These are phyloP conservation scores for Scaptomyza montana DNA, from an alignment of 1,140 invertebrate species.

Conservation along the genomic window DNA sequence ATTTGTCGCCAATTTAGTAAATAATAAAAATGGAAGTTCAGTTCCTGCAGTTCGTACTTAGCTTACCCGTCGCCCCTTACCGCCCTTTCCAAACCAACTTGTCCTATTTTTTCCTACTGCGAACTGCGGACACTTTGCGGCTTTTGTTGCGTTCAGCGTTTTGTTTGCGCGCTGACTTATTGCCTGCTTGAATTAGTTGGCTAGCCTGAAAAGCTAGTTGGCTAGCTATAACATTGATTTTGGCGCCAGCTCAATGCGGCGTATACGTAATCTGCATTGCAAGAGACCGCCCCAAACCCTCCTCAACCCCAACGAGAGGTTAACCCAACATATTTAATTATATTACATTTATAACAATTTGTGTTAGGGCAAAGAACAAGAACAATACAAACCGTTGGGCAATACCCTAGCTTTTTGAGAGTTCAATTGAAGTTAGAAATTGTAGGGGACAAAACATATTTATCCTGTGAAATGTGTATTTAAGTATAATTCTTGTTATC, in stretches of 20 bases:
- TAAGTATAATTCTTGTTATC: no score
- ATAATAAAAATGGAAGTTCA: conserved; percentile 76
- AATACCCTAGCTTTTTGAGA: not conserved
- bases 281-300: not conserved
- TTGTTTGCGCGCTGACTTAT: conserved; percentile 71
- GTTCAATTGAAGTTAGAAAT: not conserved
- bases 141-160: conserved; percentile 62
- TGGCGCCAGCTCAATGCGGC: conserved; percentile 48
- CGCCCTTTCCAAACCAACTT: not conserved
- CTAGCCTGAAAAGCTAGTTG: conserved; percentile 24
- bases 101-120: conserved; percentile 24
- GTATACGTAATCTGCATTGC: conserved; percentile 75
- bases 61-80: conserved; percentile 17
- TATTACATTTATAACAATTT: conserved; percentile 83
- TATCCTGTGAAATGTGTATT: no score
- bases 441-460: no score
- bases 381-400: conserved; percentile 1
- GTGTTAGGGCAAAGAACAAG: conserved; percentile 32
- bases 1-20: conserved; percentile 80
- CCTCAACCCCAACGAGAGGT: not conserved
- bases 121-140: conserved; percentile 72
- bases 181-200: conserved; percentile 72
- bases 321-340: conserved; percentile 68
- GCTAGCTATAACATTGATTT: conserved; percentile 55
- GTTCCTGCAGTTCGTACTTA: conserved; percentile 73